A percentile compares a stretch with the other conserved stretches of the same genome.
Evolutionary conservation across 2,113 vertebrate genomes (phyloP).

Genomic region (Telmatochromis sp.): DNA sequence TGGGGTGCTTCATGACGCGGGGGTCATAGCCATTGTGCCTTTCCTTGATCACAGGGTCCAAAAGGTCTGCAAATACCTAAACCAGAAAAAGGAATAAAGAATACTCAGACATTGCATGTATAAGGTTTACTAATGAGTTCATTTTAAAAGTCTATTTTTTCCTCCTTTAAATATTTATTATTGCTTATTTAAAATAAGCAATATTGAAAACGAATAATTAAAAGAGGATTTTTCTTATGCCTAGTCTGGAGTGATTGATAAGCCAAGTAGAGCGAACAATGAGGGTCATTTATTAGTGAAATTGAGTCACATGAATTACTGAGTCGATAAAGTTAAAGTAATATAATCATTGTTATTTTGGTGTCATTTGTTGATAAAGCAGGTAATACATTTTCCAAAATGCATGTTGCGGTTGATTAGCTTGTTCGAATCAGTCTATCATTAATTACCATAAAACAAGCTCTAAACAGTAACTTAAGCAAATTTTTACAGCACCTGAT

Average conservation of each 20-base stretch:
- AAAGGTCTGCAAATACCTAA: constrained; percentile 88
- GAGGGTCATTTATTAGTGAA: neutral
- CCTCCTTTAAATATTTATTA: neutral
- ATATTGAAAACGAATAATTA: neutral
- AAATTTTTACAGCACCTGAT: neutral
- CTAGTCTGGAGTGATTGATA: neutral
- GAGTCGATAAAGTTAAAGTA: neutral
- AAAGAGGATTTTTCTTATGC: neutral
- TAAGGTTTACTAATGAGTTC: neutral
- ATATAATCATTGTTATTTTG: neutral
- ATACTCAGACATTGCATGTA: neutral
- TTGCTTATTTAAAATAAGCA: neutral
- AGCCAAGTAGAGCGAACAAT: neutral
- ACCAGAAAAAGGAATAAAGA: neutral
- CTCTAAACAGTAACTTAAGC: neutral
- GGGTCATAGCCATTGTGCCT: constrained; percentile 95
- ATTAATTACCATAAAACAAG: neutral
- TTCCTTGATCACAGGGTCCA: constrained; percentile 89
- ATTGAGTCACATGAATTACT: neutral
- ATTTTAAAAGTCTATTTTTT: neutral
- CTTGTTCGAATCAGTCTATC: neutral
- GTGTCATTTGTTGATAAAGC: neutral
- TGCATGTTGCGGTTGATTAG: neutral
- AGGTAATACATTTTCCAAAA: neutral
- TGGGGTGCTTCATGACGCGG: constrained; percentile 83